phyloP scores from a whole-genome alignment of 2,888 invertebrate species.

The Protophormia terraenovae region DNA sequence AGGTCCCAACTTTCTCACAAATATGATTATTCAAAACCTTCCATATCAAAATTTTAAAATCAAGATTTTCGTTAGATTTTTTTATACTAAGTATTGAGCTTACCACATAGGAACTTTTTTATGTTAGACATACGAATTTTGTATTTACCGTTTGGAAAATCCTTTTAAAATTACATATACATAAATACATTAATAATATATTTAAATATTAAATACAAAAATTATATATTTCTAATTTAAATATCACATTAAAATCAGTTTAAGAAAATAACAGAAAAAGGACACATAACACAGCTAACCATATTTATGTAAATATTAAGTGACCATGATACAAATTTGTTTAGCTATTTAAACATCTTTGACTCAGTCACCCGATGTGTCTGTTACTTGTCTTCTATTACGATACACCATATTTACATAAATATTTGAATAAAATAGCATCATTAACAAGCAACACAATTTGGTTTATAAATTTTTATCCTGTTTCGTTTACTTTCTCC shows the following conservation, averaged over 20 bases:
- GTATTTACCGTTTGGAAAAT: too few relatives aligned
- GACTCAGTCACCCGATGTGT: not conserved
- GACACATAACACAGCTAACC: not conserved
- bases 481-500: not conserved
- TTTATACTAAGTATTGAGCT: too few relatives aligned
- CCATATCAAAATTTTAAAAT: too few relatives aligned
- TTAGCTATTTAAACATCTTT: slow-evolving; percentile 2
- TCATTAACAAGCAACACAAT: slow-evolving; percentile 63
- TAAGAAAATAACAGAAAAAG: not conserved
- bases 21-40: too few relatives aligned
- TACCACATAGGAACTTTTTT: too few relatives aligned
- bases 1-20: too few relatives aligned
- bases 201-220: not conserved
- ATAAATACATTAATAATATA: not conserved
- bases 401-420: slow-evolving; percentile 34
- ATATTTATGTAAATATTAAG: slow-evolving; percentile 33
- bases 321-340: not conserved
- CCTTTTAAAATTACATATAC: not conserved
- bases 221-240: not conserved
- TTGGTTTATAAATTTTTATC: slow-evolving; percentile 59
- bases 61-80: too few relatives aligned
- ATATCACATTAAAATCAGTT: slow-evolving; percentile 25
- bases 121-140: too few relatives aligned
- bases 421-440: slow-evolving; percentile 49
- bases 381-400: not conserved